These are phyloP conservation scores for Pissodes strobi DNA, from an alignment of 1,140 invertebrate genomes.

Conservation along the genomic window DNA sequence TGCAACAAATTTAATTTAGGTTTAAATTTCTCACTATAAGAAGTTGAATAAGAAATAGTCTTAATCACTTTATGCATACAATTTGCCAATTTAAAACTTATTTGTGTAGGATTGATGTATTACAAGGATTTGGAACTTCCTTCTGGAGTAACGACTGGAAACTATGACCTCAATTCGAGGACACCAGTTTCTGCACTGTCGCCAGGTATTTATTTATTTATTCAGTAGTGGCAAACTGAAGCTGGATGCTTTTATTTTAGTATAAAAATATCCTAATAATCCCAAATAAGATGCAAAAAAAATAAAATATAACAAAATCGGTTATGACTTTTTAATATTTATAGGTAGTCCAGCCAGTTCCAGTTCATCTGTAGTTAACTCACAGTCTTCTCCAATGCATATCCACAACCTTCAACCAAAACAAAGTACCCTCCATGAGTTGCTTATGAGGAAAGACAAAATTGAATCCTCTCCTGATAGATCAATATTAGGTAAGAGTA, in stretches of 20 bases:
- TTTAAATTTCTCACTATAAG: too few species aligned
- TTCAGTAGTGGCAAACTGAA: not conserved
- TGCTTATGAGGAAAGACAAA: slow-evolving; percentile 66
- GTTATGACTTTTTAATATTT: too few species aligned
- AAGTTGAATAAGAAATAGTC: too few species aligned
- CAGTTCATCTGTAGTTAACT: slow-evolving; percentile 31
- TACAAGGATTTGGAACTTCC: slow-evolving; percentile 49
- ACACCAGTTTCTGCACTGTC: slow-evolving; percentile 60
- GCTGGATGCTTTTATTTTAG: too few species aligned
- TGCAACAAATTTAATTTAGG: too few species aligned
- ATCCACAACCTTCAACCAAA: slow-evolving; percentile 58
- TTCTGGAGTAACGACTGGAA: slow-evolving; percentile 52
- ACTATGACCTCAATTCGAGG: slow-evolving; percentile 57
- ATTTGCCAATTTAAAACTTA: too few species aligned
- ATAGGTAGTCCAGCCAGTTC: slow-evolving; percentile 53
- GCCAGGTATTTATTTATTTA: slow-evolving; percentile 50
- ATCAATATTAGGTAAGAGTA: slow-evolving; percentile 61
- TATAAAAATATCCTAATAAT: too few species aligned
- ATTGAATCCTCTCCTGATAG: slow-evolving; percentile 62
- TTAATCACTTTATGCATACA: too few species aligned
- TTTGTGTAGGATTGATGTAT: slow-evolving; percentile 34
- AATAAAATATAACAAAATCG: too few species aligned
- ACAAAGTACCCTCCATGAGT: slow-evolving; percentile 64
- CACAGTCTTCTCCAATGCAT: slow-evolving; percentile 35
- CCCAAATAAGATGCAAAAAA: too few species aligned